Evolutionary conservation across 2,888 invertebrate species (phyloP).

Genomic region (Anagyrus pseudococci): DNA sequence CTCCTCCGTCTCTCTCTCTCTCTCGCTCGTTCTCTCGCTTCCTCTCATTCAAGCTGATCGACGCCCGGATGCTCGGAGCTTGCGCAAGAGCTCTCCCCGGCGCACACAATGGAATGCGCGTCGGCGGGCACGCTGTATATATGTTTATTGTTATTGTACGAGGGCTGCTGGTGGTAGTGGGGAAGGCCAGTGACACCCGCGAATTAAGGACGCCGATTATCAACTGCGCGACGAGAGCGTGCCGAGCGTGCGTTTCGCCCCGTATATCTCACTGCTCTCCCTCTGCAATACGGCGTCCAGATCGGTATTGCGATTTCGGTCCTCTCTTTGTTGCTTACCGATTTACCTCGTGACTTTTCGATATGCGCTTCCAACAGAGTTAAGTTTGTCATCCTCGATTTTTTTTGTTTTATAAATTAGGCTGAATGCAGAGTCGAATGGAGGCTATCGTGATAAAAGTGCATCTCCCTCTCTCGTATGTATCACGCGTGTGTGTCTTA

Average conservation of each 20-base stretch:
- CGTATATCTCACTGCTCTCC: not conserved
- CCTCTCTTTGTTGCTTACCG: no score
- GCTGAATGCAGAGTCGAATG: no score
- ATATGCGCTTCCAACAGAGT: no score
- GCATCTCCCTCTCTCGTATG: no score
- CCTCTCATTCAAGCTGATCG: constrained; percentile 1
- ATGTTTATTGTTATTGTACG: not conserved
- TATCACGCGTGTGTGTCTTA: no score
- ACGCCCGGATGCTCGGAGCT: not conserved
- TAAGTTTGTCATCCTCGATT: no score
- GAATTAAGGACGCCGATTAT: not conserved
- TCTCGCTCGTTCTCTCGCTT: not conserved
- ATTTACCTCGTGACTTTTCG: not conserved
- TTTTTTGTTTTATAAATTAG: no score
- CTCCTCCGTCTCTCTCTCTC: constrained; percentile 2
- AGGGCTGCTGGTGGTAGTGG: not conserved
- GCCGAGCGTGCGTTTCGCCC: not conserved
- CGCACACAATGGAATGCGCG: not conserved
- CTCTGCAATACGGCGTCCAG: not conserved
- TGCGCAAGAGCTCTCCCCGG: not conserved
- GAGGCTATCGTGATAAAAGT: no score
- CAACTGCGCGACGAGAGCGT: not conserved
- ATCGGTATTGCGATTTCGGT: no score
- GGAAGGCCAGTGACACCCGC: not conserved
- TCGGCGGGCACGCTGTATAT: not conserved